phyloP scores from a whole-genome alignment of 1,140 invertebrate genomes.

The Plectus sambesii region DNA sequence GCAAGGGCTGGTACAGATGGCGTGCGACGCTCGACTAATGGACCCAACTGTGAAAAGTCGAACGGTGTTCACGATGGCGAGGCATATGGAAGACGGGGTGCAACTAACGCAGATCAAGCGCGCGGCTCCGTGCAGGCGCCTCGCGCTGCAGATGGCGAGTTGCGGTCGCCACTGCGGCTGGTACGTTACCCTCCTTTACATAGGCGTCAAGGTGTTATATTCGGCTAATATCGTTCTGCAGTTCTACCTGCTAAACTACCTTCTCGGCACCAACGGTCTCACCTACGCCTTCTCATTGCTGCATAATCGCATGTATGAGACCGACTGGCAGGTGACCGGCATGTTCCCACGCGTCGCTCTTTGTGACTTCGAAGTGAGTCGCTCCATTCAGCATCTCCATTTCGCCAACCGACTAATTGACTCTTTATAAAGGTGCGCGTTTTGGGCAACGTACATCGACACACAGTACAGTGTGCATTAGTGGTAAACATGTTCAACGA shows the following conservation, averaged over 20 bases:
- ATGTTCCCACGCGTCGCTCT: background rate
- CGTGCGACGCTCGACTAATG: background rate
- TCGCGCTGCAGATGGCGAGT: background rate
- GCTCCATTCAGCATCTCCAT: conserved; percentile 1
- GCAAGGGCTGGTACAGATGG: background rate
- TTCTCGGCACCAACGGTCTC: background rate
- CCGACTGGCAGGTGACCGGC: background rate
- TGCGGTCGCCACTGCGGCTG: background rate
- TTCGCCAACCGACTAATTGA: no score
- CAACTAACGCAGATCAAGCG: background rate
- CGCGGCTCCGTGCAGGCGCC: background rate
- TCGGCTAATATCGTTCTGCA: background rate
- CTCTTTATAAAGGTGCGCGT: no score
- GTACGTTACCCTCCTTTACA: background rate
- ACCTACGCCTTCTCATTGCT: background rate
- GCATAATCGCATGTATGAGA: background rate
- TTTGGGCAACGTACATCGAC: conserved; percentile 1
- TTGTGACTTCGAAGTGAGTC: background rate
- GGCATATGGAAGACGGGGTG: background rate
- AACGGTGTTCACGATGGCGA: background rate
- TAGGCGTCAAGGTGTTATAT: background rate
- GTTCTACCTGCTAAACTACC: background rate
- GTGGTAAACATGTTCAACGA: conserved; percentile 40
- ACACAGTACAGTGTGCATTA: conserved; percentile 37
- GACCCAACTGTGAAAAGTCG: background rate